Evolutionary conservation across 2,797 vertebrate species (phyloP).

Genomic region (Pseudotriccus pelzelni): DNA sequence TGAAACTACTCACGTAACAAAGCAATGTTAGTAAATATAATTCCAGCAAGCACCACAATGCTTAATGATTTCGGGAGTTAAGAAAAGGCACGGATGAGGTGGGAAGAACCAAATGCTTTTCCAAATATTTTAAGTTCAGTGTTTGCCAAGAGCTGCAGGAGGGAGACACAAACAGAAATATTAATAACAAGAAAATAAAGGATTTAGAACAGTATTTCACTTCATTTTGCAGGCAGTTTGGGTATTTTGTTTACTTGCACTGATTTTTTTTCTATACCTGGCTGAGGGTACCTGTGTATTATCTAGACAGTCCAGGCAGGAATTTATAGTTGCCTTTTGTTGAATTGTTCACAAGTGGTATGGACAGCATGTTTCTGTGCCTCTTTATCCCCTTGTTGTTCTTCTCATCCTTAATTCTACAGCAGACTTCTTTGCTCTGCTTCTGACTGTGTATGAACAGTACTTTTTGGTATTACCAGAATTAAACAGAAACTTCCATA

Average conservation of each 20-base stretch:
- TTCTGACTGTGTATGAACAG: background rate
- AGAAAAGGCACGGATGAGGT: background rate
- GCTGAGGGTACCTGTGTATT: background rate
- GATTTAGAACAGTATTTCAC: constrained; percentile 29
- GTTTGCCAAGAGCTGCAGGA: constrained; percentile 62
- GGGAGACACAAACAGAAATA: constrained; percentile 39
- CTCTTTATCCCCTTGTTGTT: background rate
- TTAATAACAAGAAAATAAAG: constrained; percentile 34
- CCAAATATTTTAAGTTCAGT: constrained; percentile 29
- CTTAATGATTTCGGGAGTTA: background rate
- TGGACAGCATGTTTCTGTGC: background rate
- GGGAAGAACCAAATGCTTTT: constrained; percentile 33
- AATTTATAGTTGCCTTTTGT: background rate
- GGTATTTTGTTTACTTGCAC: background rate
- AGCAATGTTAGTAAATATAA: constrained; percentile 6
- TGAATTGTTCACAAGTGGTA: background rate
- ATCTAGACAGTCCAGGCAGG: background rate
- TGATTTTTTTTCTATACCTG: background rate
- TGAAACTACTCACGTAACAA: constrained; percentile 12
- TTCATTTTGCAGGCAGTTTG: background rate
- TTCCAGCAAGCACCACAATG: background rate
- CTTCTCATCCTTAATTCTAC: background rate
- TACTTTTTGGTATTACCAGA: background rate
- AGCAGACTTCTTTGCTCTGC: background rate
- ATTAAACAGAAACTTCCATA: background rate